Conservation (phyloP, 2,888 invertebrate species). For the Podotricha telesiphe region DNA sequence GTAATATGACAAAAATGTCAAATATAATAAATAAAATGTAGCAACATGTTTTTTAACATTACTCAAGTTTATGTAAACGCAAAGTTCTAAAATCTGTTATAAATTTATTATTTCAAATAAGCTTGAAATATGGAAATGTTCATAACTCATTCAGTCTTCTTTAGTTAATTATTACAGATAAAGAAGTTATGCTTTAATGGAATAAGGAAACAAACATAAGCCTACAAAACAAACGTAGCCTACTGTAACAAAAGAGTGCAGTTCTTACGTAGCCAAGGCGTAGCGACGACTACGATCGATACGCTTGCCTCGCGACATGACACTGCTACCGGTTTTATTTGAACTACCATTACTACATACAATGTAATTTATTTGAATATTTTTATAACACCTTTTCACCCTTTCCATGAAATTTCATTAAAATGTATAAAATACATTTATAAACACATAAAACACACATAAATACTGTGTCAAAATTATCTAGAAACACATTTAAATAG, state of each 20-base stretch:
- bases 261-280: conserved; percentile 67
- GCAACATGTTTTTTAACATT: no score
- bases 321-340: conserved; percentile 68
- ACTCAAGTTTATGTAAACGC: no score
- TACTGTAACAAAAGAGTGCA: conserved; percentile 55
- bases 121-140: no score
- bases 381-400: not conserved
- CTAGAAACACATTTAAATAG: no score
- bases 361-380: not conserved
- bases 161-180: not conserved
- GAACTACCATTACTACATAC: conserved; percentile 45
- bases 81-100: no score
- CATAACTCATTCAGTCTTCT: no score
- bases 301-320: conserved; percentile 73
- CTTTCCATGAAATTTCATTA: no score
- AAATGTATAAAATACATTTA: no score
- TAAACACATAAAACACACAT: no score
- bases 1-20: not conserved
- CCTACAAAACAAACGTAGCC: conserved; percentile 20
- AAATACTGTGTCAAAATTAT: no score
- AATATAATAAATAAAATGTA: not conserved
- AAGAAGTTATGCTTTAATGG: not conserved
- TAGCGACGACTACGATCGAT: conserved; percentile 76
- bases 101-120: no score
- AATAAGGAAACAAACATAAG: not conserved